Evolutionary conservation across 2,888 invertebrate species (phyloP), one percentile per base, ranked within the genome.

Genomic region (Morpho achilles): DNA sequence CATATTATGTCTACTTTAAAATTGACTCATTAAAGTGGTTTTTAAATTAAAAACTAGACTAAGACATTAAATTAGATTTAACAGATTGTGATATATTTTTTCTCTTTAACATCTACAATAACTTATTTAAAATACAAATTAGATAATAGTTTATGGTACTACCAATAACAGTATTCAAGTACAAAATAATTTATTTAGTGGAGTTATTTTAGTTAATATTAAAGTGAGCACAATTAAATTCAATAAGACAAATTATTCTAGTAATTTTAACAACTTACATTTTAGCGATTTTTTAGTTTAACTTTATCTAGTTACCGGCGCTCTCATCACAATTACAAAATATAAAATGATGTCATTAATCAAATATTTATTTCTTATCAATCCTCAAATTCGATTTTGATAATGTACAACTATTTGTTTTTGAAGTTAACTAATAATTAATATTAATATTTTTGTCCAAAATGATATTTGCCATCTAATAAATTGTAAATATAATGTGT

Each of bases 401-500:
- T 47, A 47, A 8, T 47, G 47, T 22, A 47, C 8, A 5, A 47
- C 6, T 16, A 46, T 32, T 32, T 32, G 32, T 32, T 32, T 32
- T 32, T 32, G 32, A 32, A 32, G 32, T 5, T 32, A 32, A 32
- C 3, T 32, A 3, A 32, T 32, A 32, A 32, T 32, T 32, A 32
- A 32, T 32, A 43, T 43, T n/a, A 43, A 43, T n/a, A 43, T 43
- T 43, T 9, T 50, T 54, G 59, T 62, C 57, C 57, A 59, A 59
- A 47, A 41, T 23, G 48, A 53, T 32, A 42, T 51, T 55, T 22
- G 48, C 50, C 45, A 58, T 53, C 52, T 49, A 52, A 16, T 47
- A 40, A n/a, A 16, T 61, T 58, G 61, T 61, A 60, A 60, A 62
- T 58, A 62, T 51, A 43, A 50, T 44, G 46, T 53, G n/a, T 62